Evolutionary conservation across 2,113 vertebrate species (phyloP).

Genomic region (Trichomycterus rosablanca): DNA sequence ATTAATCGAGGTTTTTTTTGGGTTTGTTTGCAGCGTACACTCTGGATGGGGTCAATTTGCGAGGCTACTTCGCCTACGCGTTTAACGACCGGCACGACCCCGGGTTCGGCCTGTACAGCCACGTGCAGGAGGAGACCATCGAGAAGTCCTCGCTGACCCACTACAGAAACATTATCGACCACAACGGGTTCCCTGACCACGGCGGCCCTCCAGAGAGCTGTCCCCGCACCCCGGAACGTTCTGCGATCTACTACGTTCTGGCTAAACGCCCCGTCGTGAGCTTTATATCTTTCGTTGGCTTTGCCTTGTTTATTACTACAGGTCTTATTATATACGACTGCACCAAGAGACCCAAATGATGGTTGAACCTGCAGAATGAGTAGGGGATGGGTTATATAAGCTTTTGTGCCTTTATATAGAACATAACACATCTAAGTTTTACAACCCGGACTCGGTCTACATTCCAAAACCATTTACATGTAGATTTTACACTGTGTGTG

Average conservation of each 20-base stretch:
- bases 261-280: slow-evolving; percentile 75
- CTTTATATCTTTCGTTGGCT: slow-evolving; percentile 78
- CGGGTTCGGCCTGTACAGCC: slow-evolving; percentile 82
- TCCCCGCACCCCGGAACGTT: slow-evolving; percentile 54
- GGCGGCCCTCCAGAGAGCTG: slow-evolving; percentile 62
- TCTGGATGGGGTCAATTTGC: slow-evolving; percentile 83
- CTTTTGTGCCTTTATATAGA: too few species aligned
- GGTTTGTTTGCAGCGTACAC: slow-evolving; percentile 65
- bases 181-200: slow-evolving; percentile 77
- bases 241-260: slow-evolving; percentile 65
- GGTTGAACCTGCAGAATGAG: too few species aligned
- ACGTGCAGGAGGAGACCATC: slow-evolving; percentile 73
- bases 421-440: too few species aligned
- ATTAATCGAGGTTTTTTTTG: background rate
- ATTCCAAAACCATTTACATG: too few species aligned
- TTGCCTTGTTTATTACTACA: slow-evolving; percentile 75
- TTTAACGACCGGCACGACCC: slow-evolving; percentile 84
- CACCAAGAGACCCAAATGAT: slow-evolving; percentile 71
- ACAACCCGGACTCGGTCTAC: too few species aligned
- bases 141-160: slow-evolving; percentile 79
- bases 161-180: slow-evolving; percentile 83
- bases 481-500: too few species aligned
- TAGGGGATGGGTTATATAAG: too few species aligned
- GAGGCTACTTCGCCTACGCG: slow-evolving; percentile 92
- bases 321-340: slow-evolving; percentile 80